Conservation (phyloP, 2,113 vertebrate genomes). For the Melozone crissalis region DNA sequence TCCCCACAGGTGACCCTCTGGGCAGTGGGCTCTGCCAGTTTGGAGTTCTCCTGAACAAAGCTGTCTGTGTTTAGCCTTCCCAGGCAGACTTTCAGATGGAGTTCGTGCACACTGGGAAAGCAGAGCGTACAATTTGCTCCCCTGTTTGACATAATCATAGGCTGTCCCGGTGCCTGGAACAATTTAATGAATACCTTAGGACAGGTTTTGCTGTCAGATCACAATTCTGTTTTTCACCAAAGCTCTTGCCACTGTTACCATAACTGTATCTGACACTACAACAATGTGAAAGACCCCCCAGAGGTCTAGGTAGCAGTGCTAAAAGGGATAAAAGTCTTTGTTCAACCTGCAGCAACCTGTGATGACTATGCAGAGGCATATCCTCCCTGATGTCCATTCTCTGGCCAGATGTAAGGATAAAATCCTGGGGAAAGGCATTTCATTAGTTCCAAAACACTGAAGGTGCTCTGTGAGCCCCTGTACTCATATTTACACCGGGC, state of each 20-base stretch:
- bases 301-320: not conserved
- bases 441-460: not conserved
- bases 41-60: not conserved
- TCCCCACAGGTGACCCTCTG: rapidly evolving
- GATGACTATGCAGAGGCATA: not conserved
- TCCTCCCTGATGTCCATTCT: not conserved
- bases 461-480: not conserved
- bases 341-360: not conserved
- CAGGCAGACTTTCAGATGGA: not conserved
- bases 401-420: not conserved
- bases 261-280: not conserved
- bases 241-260: not conserved
- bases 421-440: not conserved
- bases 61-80: not conserved
- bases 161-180: not conserved
- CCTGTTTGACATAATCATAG: slow-evolving; percentile 30
- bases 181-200: slow-evolving; percentile 45
- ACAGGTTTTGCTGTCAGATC: not conserved
- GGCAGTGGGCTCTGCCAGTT: rapidly evolving
- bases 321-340: not conserved
- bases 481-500: not conserved
- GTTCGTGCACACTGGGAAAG: rapidly evolving
- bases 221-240: not conserved
- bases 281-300: not conserved
- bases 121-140: not conserved